These are phyloP conservation scores for Orbicella faveolata DNA, from an alignment of 64 coral and sea anemone species.

Conservation along the genomic window DNA sequence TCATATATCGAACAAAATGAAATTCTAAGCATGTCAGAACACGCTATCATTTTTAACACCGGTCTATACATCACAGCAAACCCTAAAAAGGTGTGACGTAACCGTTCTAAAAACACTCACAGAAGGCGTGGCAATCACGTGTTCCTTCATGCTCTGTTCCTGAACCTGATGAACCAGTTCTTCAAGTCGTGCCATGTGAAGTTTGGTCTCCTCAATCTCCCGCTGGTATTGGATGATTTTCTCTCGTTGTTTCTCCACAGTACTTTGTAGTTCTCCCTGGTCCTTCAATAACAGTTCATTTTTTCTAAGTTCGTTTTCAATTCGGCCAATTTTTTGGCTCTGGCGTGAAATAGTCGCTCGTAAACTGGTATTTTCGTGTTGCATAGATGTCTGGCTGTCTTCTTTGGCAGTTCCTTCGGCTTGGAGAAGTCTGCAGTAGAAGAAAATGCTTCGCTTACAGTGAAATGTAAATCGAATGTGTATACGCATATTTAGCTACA, in stretches of 20 bases:
- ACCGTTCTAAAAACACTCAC: slow-evolving; percentile 32
- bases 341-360: slow-evolving; percentile 91
- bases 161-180: slow-evolving; percentile 92
- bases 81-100: too few species aligned
- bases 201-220: slow-evolving; percentile 92
- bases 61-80: too few species aligned
- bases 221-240: slow-evolving; percentile 89
- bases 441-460: neutral
- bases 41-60: too few species aligned
- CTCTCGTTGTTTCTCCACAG: slow-evolving; percentile 83
- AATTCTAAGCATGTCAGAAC: too few species aligned
- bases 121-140: slow-evolving; percentile 86
- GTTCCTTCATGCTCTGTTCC: slow-evolving; percentile 89
- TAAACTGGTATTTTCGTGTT: slow-evolving; percentile 88
- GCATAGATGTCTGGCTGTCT: slow-evolving; percentile 75
- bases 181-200: slow-evolving; percentile 92
- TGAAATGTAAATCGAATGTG: too few species aligned
- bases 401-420: slow-evolving; percentile 73
- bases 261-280: slow-evolving; percentile 62
- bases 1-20: too few species aligned
- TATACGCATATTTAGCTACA: too few species aligned
- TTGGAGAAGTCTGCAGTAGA: slow-evolving; percentile 75
- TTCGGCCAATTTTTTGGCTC: slow-evolving; percentile 95
- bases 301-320: slow-evolving; percentile 86
- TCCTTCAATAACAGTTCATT: slow-evolving; percentile 76